Conservation (phyloP, 2,113 vertebrate genomes). For the Oreotragus oreotragus region DNA sequence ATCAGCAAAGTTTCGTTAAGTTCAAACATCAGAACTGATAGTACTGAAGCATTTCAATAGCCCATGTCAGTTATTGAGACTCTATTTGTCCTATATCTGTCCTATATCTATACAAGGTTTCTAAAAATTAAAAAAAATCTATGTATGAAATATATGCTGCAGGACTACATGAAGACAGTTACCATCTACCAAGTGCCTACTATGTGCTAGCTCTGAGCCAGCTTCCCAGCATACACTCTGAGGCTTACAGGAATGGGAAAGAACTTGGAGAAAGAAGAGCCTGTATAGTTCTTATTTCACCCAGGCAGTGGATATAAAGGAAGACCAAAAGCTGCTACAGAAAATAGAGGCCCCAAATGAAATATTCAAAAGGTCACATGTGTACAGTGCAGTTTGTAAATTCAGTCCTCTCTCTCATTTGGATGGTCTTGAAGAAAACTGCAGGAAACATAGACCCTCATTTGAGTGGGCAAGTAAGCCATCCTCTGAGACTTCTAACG, state of each 20-base stretch:
- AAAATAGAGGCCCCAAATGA: background rate
- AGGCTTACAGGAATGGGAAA: background rate
- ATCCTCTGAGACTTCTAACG: background rate
- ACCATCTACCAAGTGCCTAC: background rate
- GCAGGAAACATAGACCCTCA: background rate
- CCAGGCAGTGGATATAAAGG: background rate
- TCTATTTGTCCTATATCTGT: background rate
- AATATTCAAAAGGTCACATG: background rate
- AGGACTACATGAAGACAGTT: background rate
- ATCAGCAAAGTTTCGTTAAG: background rate
- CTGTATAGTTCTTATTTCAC: background rate
- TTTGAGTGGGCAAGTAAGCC: background rate
- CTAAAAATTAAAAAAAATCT: background rate
- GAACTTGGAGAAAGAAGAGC: background rate
- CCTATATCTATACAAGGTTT: background rate
- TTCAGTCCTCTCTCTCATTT: background rate
- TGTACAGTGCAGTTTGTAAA: background rate
- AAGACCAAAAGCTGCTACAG: background rate
- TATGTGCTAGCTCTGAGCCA: background rate
- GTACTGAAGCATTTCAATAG: background rate
- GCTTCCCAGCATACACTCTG: background rate
- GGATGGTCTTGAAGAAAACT: background rate
- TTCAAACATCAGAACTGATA: background rate
- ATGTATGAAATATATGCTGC: background rate
- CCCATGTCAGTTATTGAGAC: background rate